These are phyloP conservation scores for Aleiodes alternator DNA, from an alignment of 2,888 invertebrate species.

Conservation along the genomic window DNA sequence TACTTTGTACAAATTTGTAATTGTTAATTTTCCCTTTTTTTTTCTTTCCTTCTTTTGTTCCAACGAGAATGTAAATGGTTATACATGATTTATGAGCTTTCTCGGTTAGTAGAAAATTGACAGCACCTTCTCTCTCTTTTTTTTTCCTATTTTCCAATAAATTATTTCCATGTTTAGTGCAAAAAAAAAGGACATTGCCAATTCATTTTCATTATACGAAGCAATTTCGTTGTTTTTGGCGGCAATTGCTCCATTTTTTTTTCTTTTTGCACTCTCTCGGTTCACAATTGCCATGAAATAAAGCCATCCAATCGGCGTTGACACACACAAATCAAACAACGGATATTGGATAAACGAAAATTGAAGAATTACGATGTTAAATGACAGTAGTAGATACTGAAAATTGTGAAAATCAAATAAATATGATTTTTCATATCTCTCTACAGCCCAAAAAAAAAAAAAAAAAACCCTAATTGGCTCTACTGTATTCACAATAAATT, in stretches of 20 bases:
- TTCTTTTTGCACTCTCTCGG: neutral
- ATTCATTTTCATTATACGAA: too few species aligned
- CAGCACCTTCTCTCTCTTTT: too few species aligned
- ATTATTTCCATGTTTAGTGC: too few species aligned
- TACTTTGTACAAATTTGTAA: slow-evolving; percentile 27
- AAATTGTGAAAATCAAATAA: slow-evolving; percentile 17
- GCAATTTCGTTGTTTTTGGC: neutral
- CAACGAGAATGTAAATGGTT: too few species aligned
- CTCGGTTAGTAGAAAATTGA: too few species aligned
- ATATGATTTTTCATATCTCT: slow-evolving; percentile 14
- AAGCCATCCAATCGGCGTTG: neutral
- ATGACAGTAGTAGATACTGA: slow-evolving; percentile 11
- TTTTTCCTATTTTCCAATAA: too few species aligned
- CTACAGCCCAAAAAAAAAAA: neutral
- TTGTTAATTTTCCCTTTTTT: slow-evolving; percentile 2
- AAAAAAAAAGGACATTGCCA: too few species aligned
- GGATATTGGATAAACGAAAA: slow-evolving; percentile 13
- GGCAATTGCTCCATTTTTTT: neutral
- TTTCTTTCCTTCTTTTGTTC: slow-evolving; percentile 1
- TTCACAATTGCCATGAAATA: neutral
- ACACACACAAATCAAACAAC: slow-evolving; percentile 23
- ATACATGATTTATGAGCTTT: too few species aligned
- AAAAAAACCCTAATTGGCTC: slow-evolving; percentile 5
- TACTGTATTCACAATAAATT: neutral
- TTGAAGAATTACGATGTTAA: slow-evolving; percentile 6